phyloP scores from a whole-genome alignment of 53 echinoderm and acorn worm genomes.

The Echinarachnius parma region DNA sequence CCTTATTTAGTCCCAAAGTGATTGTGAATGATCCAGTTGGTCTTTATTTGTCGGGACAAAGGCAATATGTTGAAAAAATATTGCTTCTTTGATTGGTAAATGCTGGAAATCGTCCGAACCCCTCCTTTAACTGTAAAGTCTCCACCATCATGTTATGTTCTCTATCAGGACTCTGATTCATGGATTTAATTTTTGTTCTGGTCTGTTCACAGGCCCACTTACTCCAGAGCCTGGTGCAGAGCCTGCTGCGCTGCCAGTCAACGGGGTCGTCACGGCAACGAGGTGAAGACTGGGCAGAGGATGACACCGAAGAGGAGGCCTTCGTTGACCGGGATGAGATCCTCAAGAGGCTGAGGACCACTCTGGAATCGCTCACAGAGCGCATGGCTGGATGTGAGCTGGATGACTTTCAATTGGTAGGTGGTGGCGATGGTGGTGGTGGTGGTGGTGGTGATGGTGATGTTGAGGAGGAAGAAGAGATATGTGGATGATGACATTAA shows the following conservation, averaged over 20 bases:
- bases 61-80: no score
- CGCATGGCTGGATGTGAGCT: conserved; percentile 87
- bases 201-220: conserved; percentile 86
- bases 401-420: conserved; percentile 96
- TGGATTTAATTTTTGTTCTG: no score
- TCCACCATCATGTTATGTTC: no score
- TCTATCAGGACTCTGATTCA: no score
- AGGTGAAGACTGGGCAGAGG: conserved; percentile 58
- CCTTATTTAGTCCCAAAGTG: no score
- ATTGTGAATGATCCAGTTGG: no score
- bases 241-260: conserved; percentile 59
- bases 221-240: conserved; percentile 64
- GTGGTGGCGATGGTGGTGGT: background rate
- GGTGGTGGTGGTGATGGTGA: background rate
- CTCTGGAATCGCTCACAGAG: conserved; percentile 59
- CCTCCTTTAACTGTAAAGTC: no score
- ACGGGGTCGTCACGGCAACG: conserved; percentile 19
- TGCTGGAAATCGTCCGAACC: no score
- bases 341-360: conserved; percentile 39
- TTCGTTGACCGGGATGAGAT: conserved; percentile 44
- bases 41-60: no score
- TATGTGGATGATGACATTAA: background rate
- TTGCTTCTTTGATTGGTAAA: no score
- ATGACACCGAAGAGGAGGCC: conserved; percentile 72
- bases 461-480: background rate